These are phyloP conservation scores for Avahi laniger DNA, from an alignment of 2,797 vertebrate genomes.

Conservation along the genomic window DNA sequence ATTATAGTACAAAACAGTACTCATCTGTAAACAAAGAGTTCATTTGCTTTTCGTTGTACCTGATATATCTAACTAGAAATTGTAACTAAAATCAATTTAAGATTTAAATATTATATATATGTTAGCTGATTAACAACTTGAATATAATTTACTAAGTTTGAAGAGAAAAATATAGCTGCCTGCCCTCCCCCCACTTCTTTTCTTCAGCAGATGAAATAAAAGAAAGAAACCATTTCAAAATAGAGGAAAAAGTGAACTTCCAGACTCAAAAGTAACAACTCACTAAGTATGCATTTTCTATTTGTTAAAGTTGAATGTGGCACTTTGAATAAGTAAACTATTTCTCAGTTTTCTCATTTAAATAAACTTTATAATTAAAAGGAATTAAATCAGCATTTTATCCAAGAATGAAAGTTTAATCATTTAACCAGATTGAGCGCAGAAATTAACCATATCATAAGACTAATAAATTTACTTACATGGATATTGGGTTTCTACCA, in stretches of 20 bases:
- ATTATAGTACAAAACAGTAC: background rate
- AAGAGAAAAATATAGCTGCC: background rate
- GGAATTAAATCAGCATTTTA: conserved; percentile 12
- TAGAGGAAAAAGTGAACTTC: background rate
- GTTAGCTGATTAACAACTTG: background rate
- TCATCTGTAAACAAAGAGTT: background rate
- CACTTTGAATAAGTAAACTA: background rate
- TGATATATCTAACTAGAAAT: background rate
- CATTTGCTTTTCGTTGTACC: background rate
- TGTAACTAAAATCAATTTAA: background rate
- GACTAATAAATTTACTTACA: background rate
- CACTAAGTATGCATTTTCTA: background rate
- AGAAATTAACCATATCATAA: conserved; percentile 24
- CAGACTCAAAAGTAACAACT: conserved; percentile 9
- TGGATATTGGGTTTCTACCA: conserved; percentile 25
- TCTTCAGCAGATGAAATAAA: background rate
- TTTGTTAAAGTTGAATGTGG: conserved; percentile 6
- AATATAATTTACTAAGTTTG: background rate
- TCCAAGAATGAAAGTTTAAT: background rate
- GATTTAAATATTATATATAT: background rate
- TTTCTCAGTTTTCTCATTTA: background rate
- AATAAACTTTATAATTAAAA: conserved; percentile 6
- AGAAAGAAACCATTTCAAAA: background rate
- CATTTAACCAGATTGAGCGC: background rate
- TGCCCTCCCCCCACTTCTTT: background rate